A percentile compares a stretch with the other conserved stretches of the same genome.
Evolutionary conservation across 2,113 vertebrate species (phyloP).

Genomic region (Corapipo altera): DNA sequence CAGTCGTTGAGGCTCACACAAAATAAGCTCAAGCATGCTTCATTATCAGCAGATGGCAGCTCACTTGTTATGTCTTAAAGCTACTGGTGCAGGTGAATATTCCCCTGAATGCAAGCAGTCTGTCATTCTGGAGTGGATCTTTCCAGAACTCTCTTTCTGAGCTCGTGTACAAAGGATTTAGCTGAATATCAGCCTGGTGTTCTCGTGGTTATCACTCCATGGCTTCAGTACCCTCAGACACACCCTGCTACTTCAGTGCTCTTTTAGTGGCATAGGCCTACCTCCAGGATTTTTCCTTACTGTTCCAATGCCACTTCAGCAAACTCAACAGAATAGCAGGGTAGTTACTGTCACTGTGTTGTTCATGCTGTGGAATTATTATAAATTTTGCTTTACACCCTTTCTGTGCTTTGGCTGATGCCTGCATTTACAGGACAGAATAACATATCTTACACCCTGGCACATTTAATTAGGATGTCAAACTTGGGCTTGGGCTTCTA

Average conservation of each 20-base stretch:
- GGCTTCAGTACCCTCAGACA: background rate
- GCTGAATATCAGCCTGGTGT: background rate
- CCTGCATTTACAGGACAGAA: background rate
- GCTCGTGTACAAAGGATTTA: background rate
- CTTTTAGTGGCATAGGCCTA: background rate
- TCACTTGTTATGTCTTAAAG: background rate
- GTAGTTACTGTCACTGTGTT: background rate
- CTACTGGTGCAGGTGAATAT: background rate
- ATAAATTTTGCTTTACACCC: background rate
- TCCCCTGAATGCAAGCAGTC: background rate
- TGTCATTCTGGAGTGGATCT: background rate
- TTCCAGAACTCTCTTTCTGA: background rate
- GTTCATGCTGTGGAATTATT: background rate
- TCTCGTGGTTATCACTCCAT: background rate
- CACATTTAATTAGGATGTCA: constrained; percentile 51
- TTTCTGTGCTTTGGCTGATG: background rate
- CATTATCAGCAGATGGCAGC: constrained; percentile 37
- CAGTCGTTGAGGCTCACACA: background rate
- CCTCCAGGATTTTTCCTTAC: background rate
- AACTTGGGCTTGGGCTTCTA: constrained; percentile 28
- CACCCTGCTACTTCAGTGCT: background rate
- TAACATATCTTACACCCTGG: background rate
- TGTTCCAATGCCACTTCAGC: background rate
- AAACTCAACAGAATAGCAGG: background rate
- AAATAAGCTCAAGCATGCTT: background rate